Evolutionary conservation across 2,888 invertebrate genomes (phyloP).

Genomic region (Peribatodes rhomboidaria): DNA sequence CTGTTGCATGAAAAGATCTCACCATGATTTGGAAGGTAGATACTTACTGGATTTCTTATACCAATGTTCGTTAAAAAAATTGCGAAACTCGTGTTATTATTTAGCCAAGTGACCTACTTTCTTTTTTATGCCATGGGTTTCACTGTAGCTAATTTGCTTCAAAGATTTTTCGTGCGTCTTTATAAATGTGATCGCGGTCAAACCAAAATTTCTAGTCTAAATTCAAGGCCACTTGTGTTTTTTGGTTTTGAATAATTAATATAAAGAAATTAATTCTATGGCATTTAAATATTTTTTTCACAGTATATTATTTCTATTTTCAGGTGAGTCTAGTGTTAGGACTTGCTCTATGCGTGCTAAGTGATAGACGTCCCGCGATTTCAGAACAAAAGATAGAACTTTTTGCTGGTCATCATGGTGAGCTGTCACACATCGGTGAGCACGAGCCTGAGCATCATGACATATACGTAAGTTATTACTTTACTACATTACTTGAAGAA

Average conservation of each 20-base stretch:
- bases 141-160: background rate
- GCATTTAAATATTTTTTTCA: background rate
- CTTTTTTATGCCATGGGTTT: no score
- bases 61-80: background rate
- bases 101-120: slow-evolving; percentile 2
- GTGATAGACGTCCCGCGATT: slow-evolving; percentile 58
- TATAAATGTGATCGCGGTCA: background rate
- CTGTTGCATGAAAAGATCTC: slow-evolving; percentile 53
- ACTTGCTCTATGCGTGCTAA: slow-evolving; percentile 59
- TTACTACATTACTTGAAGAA: no score
- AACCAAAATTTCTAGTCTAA: background rate
- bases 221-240: slow-evolving; percentile 4
- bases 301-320: slow-evolving; percentile 29
- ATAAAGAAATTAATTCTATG: background rate
- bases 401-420: slow-evolving; percentile 58
- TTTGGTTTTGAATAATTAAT: background rate
- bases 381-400: slow-evolving; percentile 67
- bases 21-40: slow-evolving; percentile 76
- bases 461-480: slow-evolving; percentile 68
- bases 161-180: slow-evolving; percentile 1
- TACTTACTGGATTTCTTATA: slow-evolving; percentile 38
- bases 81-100: background rate
- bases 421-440: slow-evolving; percentile 62
- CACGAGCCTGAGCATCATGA: slow-evolving; percentile 72
- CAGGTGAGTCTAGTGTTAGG: slow-evolving; percentile 62